phyloP scores from a whole-genome alignment of 2,113 vertebrate genomes.

The Phainopepla nitens region DNA sequence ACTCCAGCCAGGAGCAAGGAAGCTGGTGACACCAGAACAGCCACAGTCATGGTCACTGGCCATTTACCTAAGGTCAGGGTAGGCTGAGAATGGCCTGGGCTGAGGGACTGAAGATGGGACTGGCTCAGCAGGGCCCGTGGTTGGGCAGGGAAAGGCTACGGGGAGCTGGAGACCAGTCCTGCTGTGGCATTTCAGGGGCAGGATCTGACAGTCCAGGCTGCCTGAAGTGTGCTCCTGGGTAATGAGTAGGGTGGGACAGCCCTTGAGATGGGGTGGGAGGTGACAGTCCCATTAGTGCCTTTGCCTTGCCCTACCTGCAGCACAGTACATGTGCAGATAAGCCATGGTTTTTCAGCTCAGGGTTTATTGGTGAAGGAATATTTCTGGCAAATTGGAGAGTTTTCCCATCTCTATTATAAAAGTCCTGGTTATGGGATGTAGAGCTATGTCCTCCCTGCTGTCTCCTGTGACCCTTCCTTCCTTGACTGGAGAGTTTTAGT shows the following conservation, averaged over 20 bases:
- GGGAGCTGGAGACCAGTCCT: accelerated
- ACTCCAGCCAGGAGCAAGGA: not conserved
- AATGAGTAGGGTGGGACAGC: not conserved
- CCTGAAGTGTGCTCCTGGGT: not conserved
- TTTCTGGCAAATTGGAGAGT: not conserved
- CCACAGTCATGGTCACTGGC: not conserved
- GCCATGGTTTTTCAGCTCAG: not conserved
- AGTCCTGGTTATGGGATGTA: not conserved
- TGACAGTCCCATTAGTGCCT: too few relatives aligned
- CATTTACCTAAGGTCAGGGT: not conserved
- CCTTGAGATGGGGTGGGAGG: accelerated
- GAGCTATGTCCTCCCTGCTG: not conserved
- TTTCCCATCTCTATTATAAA: not conserved
- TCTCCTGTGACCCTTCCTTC: not conserved
- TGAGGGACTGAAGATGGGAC: not conserved
- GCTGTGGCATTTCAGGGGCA: accelerated
- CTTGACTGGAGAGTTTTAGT: not conserved
- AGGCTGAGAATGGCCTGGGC: accelerated
- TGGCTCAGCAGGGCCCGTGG: accelerated
- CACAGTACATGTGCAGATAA: accelerated
- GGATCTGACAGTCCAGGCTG: not conserved
- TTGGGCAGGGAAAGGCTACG: not conserved
- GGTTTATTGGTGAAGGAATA: not conserved
- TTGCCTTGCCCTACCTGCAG: not conserved
- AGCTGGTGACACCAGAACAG: not conserved